phyloP scores from a whole-genome alignment of 2,113 vertebrate genomes.

The Psittacus erithacus region DNA sequence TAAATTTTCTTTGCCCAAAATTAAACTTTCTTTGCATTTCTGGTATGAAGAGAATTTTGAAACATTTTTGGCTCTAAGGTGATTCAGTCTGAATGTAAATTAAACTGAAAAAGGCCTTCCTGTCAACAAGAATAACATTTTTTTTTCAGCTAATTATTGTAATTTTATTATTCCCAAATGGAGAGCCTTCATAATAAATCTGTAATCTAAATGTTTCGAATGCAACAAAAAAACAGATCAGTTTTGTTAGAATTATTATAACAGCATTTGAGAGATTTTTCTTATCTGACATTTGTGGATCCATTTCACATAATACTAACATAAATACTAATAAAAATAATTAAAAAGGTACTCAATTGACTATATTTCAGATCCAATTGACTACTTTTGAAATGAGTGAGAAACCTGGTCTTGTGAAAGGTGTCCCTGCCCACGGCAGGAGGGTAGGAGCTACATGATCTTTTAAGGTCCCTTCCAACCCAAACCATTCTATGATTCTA shows the following conservation, averaged over 20 bases:
- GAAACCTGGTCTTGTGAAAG: neutral
- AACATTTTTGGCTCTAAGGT: neutral
- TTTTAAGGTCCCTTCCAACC: neutral
- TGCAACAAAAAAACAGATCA: neutral
- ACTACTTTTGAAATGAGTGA: neutral
- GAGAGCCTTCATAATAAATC: neutral
- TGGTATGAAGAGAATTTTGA: neutral
- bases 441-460: neutral
- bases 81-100: neutral
- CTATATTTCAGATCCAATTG: neutral
- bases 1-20: neutral
- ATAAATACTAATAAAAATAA: neutral
- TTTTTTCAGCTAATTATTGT: neutral
- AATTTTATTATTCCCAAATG: neutral
- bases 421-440: neutral
- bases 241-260: neutral
- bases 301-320: neutral
- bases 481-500: neutral
- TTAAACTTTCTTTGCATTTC: neutral
- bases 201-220: neutral
- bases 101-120: neutral
- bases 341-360: neutral
- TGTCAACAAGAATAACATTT: neutral
- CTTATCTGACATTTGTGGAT: neutral
- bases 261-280: neutral